Evolutionary conservation across 2,888 invertebrate species (phyloP).

Genomic region (Dolomedes plantarius): DNA sequence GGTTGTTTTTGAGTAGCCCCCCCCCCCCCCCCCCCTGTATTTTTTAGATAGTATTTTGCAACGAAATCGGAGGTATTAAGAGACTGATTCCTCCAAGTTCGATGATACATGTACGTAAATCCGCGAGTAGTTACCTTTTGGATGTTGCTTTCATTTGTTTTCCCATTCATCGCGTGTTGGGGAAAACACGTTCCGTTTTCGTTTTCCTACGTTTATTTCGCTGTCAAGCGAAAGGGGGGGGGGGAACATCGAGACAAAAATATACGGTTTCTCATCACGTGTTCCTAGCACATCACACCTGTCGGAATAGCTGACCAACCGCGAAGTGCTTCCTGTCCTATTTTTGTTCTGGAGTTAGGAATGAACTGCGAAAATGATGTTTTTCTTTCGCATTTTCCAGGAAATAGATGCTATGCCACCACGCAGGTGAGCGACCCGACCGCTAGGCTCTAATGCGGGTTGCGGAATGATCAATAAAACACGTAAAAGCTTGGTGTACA

Average conservation of each 20-base stretch:
- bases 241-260: background rate
- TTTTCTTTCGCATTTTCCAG: background rate
- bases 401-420: background rate
- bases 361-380: background rate
- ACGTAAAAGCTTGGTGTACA: background rate
- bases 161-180: no score
- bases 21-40: no score
- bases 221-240: no score
- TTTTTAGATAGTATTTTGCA: no score
- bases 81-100: no score
- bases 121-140: no score
- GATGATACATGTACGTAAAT: no score
- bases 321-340: conserved; percentile 5
- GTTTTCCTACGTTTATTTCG: no score
- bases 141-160: no score
- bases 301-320: background rate
- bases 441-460: background rate
- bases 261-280: background rate
- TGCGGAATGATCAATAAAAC: background rate
- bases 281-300: background rate
- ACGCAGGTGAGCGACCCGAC: background rate
- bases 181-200: no score
- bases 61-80: no score
- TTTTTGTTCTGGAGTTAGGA: background rate
- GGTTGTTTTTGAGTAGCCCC: no score